Evolutionary conservation across 1,140 invertebrate species (phyloP).

Genomic region (Idris sp.): DNA sequence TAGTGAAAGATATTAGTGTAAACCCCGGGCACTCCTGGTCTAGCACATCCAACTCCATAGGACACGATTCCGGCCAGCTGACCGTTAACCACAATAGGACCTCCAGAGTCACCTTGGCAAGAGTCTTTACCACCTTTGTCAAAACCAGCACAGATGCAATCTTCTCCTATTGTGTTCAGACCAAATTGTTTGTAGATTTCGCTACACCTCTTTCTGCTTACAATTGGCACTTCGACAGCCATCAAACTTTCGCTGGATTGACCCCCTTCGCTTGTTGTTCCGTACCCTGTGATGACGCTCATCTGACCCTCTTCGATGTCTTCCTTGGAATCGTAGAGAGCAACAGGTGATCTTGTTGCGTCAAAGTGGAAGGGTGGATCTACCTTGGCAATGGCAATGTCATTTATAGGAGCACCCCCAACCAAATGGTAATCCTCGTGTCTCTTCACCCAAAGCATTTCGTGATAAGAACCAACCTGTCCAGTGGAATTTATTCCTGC

Average conservation of each 20-base stretch:
- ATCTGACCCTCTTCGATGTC: too few species aligned
- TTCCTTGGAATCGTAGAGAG: too few species aligned
- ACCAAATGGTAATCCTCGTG: too few species aligned
- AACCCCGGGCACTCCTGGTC: constrained; percentile 80
- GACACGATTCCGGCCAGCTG: constrained; percentile 82
- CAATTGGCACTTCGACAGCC: constrained; percentile 17
- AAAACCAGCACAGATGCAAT: constrained; percentile 37
- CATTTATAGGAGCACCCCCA: too few species aligned
- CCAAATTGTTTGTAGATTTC: constrained; percentile 13
- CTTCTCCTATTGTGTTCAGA: not conserved
- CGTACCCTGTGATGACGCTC: constrained; percentile 51
- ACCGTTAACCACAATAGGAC: constrained; percentile 78
- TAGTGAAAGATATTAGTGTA: constrained; percentile 79
- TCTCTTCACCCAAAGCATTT: too few species aligned
- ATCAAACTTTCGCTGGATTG: not conserved
- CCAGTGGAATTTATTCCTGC: too few species aligned
- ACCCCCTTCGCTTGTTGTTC: constrained; percentile 22
- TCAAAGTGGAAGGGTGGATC: too few species aligned
- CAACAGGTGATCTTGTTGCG: too few species aligned
- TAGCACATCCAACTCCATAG: constrained; percentile 83
- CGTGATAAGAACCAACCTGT: too few species aligned
- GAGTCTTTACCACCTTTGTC: constrained; percentile 76
- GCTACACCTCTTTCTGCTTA: constrained; percentile 16
- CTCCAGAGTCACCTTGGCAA: constrained; percentile 84
- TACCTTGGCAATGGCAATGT: too few species aligned